These are phyloP conservation scores for Homarus gammarus DNA, from an alignment of 2,888 invertebrate species.

Conservation along the genomic window DNA sequence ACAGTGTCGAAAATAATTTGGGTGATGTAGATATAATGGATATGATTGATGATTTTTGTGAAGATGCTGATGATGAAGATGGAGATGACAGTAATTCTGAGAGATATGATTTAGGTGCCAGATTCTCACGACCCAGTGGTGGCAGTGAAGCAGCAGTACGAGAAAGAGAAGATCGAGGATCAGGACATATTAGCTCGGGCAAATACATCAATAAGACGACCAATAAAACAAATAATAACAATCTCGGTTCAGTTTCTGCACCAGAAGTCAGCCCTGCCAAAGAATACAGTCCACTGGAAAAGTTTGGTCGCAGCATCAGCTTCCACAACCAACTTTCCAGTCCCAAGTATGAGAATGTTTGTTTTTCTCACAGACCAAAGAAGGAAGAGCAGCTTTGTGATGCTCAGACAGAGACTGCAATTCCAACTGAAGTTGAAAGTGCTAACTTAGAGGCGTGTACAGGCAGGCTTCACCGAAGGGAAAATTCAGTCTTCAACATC, in stretches of 20 bases:
- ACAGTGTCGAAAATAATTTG: conserved; percentile 70
- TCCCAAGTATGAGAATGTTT: conserved; percentile 76
- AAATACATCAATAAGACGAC: conserved; percentile 43
- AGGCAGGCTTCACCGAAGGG: conserved; percentile 70
- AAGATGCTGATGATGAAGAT: conserved; percentile 73
- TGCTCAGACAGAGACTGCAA: conserved; percentile 5
- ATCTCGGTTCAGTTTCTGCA: conserved; percentile 74
- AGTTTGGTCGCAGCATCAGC: conserved; percentile 74
- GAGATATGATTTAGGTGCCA: conserved; percentile 27
- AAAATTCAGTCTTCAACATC: conserved; percentile 76
- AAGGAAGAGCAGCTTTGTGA: conserved; percentile 38
- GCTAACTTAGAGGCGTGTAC: conserved; percentile 75
- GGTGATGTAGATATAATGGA: conserved; percentile 55
- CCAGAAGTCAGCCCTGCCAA: conserved; percentile 75
- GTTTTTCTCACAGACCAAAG: conserved; percentile 62
- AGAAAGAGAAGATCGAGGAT: conserved; percentile 15
- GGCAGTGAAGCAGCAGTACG: conserved; percentile 32
- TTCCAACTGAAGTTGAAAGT: conserved; percentile 55
- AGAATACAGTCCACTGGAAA: conserved; percentile 73
- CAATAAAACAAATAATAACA: conserved; percentile 60
- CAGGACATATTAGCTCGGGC: not conserved
- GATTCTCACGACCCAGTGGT: conserved; percentile 13
- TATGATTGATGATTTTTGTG: conserved; percentile 60
- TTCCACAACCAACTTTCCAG: conserved; percentile 76
- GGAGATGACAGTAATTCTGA: conserved; percentile 73